These are phyloP conservation scores for Lineus longissimus DNA, from an alignment of 1,140 invertebrate genomes.

Conservation along the genomic window DNA sequence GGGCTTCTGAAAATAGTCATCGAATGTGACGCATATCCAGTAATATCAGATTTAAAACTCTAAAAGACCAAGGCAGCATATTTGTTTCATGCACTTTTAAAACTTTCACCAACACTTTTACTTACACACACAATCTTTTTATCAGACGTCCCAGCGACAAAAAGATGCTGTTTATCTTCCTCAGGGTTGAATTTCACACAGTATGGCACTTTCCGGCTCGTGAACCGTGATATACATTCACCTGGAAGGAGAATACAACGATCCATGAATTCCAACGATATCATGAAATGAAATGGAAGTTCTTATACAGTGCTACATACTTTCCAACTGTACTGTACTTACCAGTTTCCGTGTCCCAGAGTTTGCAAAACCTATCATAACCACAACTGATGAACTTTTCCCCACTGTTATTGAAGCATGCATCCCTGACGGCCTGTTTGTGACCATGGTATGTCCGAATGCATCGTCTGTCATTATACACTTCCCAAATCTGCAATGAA, in stretches of 20 bases:
- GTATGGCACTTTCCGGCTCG: constrained; percentile 86
- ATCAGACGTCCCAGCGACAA: constrained; percentile 96
- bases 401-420: constrained; percentile 93
- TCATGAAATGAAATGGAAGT: neutral
- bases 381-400: constrained; percentile 90
- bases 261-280: neutral
- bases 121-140: constrained; percentile 98
- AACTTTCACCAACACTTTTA: no score
- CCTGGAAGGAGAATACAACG: constrained; percentile 55
- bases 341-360: constrained; percentile 98
- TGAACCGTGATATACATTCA: constrained; percentile 85
- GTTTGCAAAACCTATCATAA: constrained; percentile 79
- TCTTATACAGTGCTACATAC: neutral
- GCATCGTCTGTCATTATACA: constrained; percentile 90
- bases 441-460: constrained; percentile 96
- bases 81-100: no score
- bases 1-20: no score
- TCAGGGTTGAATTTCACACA: constrained; percentile 98
- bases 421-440: constrained; percentile 92
- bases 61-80: no score
- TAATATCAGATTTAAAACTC: no score
- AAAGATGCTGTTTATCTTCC: constrained; percentile 92
- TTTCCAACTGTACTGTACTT: neutral
- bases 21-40: no score
- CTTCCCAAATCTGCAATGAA: constrained; percentile 85